phyloP scores from a whole-genome alignment of 2,888 invertebrate genomes.

The Drosophila macrospina region DNA sequence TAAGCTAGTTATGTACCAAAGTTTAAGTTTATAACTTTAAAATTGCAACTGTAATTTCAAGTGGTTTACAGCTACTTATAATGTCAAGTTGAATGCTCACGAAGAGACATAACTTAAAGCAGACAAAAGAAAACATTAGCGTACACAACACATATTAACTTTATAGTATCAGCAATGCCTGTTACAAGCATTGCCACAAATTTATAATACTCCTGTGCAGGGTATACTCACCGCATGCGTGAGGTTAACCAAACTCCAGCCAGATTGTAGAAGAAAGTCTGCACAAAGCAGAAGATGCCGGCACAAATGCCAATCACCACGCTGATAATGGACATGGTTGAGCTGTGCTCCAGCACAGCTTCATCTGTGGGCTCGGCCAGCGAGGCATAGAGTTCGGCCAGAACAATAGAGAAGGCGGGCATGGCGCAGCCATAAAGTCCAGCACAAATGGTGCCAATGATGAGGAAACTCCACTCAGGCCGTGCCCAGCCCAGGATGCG shows the following conservation, averaged over 20 bases:
- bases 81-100: too few relatives aligned
- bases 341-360: slow-evolving; percentile 87
- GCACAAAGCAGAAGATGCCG: slow-evolving; percentile 89
- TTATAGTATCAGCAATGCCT: too few relatives aligned
- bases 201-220: too few relatives aligned
- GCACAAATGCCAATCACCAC: slow-evolving; percentile 88
- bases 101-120: too few relatives aligned
- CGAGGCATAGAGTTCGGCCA: slow-evolving; percentile 90
- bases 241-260: slow-evolving; percentile 91
- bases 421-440: slow-evolving; percentile 89
- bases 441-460: slow-evolving; percentile 88
- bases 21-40: too few relatives aligned
- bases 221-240: slow-evolving; percentile 85
- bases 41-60: too few relatives aligned
- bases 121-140: too few relatives aligned
- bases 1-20: too few relatives aligned
- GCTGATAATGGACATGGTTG: slow-evolving; percentile 88
- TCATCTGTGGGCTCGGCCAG: slow-evolving; percentile 85
- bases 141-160: too few relatives aligned
- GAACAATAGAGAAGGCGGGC: slow-evolving; percentile 91
- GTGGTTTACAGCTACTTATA: too few relatives aligned
- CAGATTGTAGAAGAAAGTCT: slow-evolving; percentile 90
- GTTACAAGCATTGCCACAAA: too few relatives aligned
- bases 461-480: slow-evolving; percentile 89
- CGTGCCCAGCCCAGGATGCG: slow-evolving; percentile 87